Evolutionary conservation across 37 sponge, comb jelly and placozoan genomes (phyloP).

Genomic region (Cliona cf. orientalis): DNA sequence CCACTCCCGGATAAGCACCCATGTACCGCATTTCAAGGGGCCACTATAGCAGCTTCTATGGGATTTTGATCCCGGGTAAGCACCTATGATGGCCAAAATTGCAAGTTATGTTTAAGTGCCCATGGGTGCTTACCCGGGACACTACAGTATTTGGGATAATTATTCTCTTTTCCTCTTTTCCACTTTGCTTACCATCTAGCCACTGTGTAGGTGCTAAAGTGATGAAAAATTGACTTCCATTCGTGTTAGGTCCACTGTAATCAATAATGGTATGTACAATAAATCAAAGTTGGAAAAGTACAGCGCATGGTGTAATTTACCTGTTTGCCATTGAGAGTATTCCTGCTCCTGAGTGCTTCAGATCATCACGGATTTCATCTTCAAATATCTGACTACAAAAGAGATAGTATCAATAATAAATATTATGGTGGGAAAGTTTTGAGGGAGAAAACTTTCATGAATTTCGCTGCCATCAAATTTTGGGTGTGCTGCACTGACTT

Average conservation of each 20-base stretch:
- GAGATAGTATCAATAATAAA: not conserved
- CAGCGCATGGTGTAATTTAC: slow-evolving; percentile 18
- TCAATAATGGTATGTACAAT: not conserved
- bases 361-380: slow-evolving; percentile 91
- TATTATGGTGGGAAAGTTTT: not conserved
- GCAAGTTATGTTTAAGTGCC: no score
- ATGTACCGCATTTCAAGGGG: no score
- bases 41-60: no score
- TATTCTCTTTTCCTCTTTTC: no score
- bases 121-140: no score
- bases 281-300: not conserved
- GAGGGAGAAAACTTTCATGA: not conserved
- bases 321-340: slow-evolving; percentile 99
- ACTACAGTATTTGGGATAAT: no score
- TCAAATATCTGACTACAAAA: slow-evolving; percentile 73
- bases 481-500: no score
- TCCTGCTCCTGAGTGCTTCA: slow-evolving; percentile 99
- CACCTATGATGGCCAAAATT: no score
- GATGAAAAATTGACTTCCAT: slow-evolving; percentile 99
- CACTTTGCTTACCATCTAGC: slow-evolving; percentile 96
- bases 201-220: slow-evolving; percentile 96
- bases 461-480: no score
- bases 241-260: slow-evolving; percentile 97
- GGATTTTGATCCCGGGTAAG: no score
- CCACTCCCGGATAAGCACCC: no score